Evolutionary conservation across 2,113 vertebrate species (phyloP).

Genomic region (Ardeotis arabs): DNA sequence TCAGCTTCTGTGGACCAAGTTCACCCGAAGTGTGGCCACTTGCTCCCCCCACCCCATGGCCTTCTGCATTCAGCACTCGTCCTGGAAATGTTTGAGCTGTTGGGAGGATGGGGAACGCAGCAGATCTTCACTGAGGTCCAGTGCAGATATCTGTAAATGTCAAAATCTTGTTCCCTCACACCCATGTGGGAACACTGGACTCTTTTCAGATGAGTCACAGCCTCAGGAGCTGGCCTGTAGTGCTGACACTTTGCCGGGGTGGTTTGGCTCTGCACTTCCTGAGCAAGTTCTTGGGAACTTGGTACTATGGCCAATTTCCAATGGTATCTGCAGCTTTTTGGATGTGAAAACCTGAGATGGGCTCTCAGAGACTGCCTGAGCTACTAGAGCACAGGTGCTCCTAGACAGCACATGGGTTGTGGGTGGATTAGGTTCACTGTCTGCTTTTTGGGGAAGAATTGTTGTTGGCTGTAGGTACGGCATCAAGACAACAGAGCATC

Average conservation of each 20-base stretch:
- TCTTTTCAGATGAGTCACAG: not conserved
- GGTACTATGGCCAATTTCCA: not conserved
- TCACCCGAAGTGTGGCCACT: not conserved
- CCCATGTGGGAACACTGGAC: not conserved
- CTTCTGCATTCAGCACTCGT: accelerated
- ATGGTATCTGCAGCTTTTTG: not conserved
- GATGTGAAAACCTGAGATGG: not conserved
- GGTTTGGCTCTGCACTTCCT: not conserved
- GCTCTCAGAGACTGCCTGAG: not conserved
- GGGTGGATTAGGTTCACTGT: not conserved
- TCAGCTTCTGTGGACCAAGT: not conserved
- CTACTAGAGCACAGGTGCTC: not conserved
- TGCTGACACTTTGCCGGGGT: not conserved
- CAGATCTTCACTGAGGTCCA: not conserved
- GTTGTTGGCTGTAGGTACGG: not conserved
- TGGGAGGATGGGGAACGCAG: not conserved
- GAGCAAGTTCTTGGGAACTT: not conserved
- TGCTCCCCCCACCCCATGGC: no score
- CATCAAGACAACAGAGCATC: not conserved
- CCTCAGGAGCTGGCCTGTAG: not conserved
- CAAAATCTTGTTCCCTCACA: not conserved
- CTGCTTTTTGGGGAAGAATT: not conserved
- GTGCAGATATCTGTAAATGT: not conserved
- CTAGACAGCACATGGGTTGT: accelerated
- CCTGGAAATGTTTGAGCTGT: not conserved